Base-by-base conservation (phyloP, 2,113 vertebrate genomes). In the Catagonus wagneri region DNA sequence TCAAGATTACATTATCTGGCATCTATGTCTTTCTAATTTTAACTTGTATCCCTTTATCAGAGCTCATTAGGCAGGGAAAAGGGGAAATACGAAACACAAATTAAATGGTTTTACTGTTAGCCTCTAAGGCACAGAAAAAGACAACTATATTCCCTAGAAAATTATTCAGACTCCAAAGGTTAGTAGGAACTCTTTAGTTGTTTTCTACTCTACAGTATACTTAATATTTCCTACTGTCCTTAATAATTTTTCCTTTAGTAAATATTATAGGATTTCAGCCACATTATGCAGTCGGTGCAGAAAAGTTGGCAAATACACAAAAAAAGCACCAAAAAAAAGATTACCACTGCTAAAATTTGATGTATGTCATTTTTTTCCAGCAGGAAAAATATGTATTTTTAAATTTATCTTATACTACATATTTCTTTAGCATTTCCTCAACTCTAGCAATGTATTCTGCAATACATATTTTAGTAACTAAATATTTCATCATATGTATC, bases 31-130 rank as follows among this genome's bases (percentile, higher is more conserved):
- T 96, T 66, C 50, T 83, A 80, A 68, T 54, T 19, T 71, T 84
- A 71, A 54, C 36, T 83, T 92, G 76, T 66, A 68, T 92, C 60
- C 19, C 23, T 84, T 78, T 90, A 81, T 50, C 7, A 81, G 61
- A 71, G 68, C 60, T 95, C 87, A 84, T 91, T 94, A 93, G n/a
- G 23, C 54, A 81, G 15, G 61, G 20, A 96, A 72, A 36, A 34
- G 7, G 58, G 60, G 79, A 84, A 39, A 68, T 25, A 72, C 0
- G 15, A 93, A 92, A 75, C 27, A 87, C 23, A n/a, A 95, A 88
- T 78, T 90, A 90, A 93, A 63, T 29, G 9, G 23, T 54, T 95
- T 61, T 50, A 69, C 4, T 58, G 22, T 61, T 86, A 83, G 56
- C 13, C 44, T 56, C 81, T 72, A 52, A 76, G 65, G 87, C 83